Evolutionary conservation across 2,113 vertebrate species (phyloP).

Genomic region (Peromyscus polionotus): DNA sequence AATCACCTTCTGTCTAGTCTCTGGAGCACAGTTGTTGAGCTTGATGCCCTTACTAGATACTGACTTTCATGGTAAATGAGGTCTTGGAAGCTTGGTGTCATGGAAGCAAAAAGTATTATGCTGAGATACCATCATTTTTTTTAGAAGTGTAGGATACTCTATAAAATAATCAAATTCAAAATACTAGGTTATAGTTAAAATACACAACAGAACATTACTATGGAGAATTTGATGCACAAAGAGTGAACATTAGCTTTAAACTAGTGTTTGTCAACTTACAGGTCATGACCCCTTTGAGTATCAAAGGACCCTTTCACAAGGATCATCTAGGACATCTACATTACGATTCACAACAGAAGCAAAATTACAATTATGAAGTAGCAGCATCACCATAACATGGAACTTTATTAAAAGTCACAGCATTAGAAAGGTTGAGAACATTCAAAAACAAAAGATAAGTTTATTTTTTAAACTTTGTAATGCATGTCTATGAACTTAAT

Average conservation of each 20-base stretch:
- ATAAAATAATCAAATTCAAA: constrained; percentile 12
- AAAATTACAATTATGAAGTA: background rate
- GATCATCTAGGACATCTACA: background rate
- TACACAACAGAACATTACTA: constrained; percentile 4
- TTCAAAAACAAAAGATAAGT: constrained; percentile 42
- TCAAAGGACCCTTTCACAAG: background rate
- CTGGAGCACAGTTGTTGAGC: background rate
- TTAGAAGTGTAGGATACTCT: constrained; percentile 20
- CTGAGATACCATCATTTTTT: background rate
- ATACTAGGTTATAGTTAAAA: constrained; percentile 1
- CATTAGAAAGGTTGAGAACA: background rate
- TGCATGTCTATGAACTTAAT: background rate
- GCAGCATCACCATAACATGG: background rate
- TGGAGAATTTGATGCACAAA: background rate
- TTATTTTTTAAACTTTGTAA: background rate
- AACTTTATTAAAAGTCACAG: background rate
- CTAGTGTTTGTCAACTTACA: background rate
- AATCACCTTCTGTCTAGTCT: background rate
- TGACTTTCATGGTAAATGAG: constrained; percentile 42
- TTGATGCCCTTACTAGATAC: background rate
- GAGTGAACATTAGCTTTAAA: constrained; percentile 51
- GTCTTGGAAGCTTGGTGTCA: constrained; percentile 1
- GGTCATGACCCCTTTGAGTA: background rate
- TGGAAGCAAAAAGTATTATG: constrained; percentile 6
- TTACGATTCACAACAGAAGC: background rate